These are phyloP conservation scores for Henricia sp. DNA, from an alignment of 53 echinoderm and acorn worm genomes.

Conservation along the genomic window DNA sequence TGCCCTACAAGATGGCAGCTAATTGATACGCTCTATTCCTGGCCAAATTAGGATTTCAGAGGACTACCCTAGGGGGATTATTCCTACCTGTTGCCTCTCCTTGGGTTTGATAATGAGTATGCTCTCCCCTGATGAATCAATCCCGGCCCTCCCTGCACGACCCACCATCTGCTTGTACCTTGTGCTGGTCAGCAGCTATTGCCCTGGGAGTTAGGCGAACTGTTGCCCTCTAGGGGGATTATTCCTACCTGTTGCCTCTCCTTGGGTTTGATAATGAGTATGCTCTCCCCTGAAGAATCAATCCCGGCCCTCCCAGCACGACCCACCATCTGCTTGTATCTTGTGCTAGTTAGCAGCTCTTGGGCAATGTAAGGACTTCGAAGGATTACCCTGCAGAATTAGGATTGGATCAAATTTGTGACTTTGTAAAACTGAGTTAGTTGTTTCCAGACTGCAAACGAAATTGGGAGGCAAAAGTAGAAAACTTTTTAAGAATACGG, in stretches of 20 bases:
- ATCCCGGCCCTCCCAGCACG: conserved; percentile 91
- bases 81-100: conserved; percentile 70
- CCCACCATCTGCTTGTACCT: conserved; percentile 24
- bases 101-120: conserved; percentile 83
- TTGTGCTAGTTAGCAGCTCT: conserved; percentile 79
- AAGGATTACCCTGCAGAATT: conserved; percentile 74
- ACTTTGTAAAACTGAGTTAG: no score
- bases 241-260: conserved; percentile 71
- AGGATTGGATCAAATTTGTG: no score
- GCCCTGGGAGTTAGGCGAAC: no score
- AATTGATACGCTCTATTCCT: no score
- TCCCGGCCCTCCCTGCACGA: conserved; percentile 85
- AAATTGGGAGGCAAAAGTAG: no score
- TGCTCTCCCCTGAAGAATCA: conserved; percentile 93
- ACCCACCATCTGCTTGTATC: conserved; percentile 97
- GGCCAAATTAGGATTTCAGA: no score
- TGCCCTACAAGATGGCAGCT: no score
- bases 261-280: conserved; percentile 84
- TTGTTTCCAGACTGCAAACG: no score
- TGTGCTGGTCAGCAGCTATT: neutral
- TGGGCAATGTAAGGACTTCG: conserved; percentile 91
- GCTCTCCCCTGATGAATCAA: conserved; percentile 86
- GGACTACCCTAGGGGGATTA: no score
- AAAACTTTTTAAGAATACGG: no score
- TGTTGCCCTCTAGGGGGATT: no score